Evolutionary conservation across 2,113 vertebrate species (phyloP).

Genomic region (Gallinago media): DNA sequence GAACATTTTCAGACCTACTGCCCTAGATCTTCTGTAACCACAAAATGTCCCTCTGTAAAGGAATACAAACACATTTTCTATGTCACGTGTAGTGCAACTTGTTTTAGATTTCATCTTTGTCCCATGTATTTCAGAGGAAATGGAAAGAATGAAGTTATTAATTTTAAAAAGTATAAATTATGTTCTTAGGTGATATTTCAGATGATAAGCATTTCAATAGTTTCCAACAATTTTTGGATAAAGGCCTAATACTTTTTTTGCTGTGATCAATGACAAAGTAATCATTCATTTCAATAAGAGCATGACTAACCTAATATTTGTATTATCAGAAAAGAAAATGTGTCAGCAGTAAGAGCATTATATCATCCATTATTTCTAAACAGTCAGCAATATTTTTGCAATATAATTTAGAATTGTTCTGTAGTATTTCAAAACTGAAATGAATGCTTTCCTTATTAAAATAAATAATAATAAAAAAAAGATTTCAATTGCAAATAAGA

Average conservation of each 20-base stretch:
- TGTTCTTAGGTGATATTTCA: not conserved
- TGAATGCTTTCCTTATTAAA: not conserved
- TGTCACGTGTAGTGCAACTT: not conserved
- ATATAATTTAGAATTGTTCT: not conserved
- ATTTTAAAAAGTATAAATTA: not conserved
- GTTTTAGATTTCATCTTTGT: not conserved
- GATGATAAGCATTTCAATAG: not conserved
- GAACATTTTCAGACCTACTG: too few species aligned
- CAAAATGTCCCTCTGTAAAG: not conserved
- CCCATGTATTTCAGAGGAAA: not conserved
- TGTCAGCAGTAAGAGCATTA: not conserved
- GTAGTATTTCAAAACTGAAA: not conserved
- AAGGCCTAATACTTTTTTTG: not conserved
- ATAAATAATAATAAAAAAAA: not conserved
- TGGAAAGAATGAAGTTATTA: not conserved
- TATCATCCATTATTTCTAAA: not conserved
- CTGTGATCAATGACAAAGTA: not conserved
- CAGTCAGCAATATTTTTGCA: not conserved
- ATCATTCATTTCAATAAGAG: not conserved
- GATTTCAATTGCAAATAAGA: not conserved
- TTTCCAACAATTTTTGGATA: not conserved
- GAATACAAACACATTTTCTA: not conserved
- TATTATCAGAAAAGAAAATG: not conserved
- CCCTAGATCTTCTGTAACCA: too few species aligned
- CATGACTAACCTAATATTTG: not conserved